A percentile compares a stretch with the other conserved stretches of the same genome.
These are phyloP conservation scores for Acronicta alni DNA, from an alignment of 2,888 invertebrate genomes.

Conservation along the genomic window DNA sequence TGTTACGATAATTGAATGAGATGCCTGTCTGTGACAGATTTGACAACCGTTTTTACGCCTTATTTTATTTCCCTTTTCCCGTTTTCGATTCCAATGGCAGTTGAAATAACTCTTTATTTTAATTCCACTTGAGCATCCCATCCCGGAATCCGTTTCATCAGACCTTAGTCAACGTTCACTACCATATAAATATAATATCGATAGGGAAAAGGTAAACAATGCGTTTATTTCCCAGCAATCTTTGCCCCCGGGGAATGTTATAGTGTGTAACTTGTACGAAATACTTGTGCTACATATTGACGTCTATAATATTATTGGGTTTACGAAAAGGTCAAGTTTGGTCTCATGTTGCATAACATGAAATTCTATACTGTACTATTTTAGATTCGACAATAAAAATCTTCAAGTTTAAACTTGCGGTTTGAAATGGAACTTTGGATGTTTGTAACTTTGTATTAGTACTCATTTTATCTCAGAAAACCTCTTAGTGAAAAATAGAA, in stretches of 20 bases:
- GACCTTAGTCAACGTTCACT: conserved; percentile 34
- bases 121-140: conserved; percentile 42
- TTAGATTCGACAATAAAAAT: background rate
- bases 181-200: conserved; percentile 35
- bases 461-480: conserved; percentile 12
- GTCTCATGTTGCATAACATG: conserved; percentile 26
- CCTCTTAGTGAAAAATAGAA: background rate
- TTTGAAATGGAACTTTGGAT: background rate
- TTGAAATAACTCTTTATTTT: conserved; percentile 55
- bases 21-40: conserved; percentile 59
- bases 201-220: conserved; percentile 43
- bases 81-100: conserved; percentile 48
- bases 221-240: conserved; percentile 43
- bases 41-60: conserved; percentile 61
- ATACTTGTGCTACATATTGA: conserved; percentile 34
- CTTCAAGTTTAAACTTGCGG: conserved; percentile 8
- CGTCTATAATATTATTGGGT: conserved; percentile 35
- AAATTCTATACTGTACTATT: conserved; percentile 7
- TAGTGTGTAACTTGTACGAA: conserved; percentile 35
- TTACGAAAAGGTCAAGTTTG: conserved; percentile 29
- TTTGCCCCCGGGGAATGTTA: conserved; percentile 30
- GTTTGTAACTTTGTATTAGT: background rate
- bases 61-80: conserved; percentile 55
- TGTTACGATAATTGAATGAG: conserved; percentile 60
- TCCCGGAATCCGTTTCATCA: conserved; percentile 44